These are phyloP conservation scores for Drosophila seguyi DNA, from an alignment of 1,140 invertebrate genomes.

Conservation along the genomic window DNA sequence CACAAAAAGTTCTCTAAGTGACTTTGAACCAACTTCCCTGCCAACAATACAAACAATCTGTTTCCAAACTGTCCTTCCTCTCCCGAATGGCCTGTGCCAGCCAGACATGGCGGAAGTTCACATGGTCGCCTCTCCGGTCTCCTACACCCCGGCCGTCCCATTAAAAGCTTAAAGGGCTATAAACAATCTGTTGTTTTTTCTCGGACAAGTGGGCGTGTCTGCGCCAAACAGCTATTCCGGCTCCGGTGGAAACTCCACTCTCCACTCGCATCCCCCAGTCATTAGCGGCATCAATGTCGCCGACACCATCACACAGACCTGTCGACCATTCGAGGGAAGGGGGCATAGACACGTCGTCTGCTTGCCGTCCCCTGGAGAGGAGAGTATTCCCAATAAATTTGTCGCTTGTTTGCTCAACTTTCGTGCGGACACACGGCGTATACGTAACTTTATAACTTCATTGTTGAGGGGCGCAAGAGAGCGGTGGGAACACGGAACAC, in stretches of 20 bases:
- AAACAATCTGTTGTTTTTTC: slow-evolving; percentile 59
- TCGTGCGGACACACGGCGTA: slow-evolving; percentile 55
- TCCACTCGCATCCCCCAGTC: slow-evolving; percentile 20
- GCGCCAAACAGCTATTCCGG: slow-evolving; percentile 12
- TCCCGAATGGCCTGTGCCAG: neutral
- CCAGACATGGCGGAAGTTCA: slow-evolving; percentile 52
- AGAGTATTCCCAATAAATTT: slow-evolving; percentile 68
- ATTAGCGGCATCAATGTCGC: slow-evolving; percentile 74
- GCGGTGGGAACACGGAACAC: neutral
- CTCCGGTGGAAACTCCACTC: neutral
- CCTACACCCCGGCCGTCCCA: slow-evolving; percentile 25
- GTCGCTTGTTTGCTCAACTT: slow-evolving; percentile 67
- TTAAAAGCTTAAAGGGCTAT: slow-evolving; percentile 68
- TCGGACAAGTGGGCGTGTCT: slow-evolving; percentile 32
- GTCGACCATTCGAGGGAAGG: slow-evolving; percentile 25
- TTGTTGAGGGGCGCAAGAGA: neutral
- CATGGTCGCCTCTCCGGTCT: slow-evolving; percentile 37
- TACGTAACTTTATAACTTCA: slow-evolving; percentile 65
- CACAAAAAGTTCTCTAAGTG: slow-evolving; percentile 14
- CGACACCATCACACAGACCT: slow-evolving; percentile 37
- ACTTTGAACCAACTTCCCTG: neutral
- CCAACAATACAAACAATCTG: slow-evolving; percentile 11
- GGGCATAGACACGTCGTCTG: slow-evolving; percentile 36
- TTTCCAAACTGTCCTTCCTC: slow-evolving; percentile 4
- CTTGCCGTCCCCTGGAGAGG: slow-evolving; percentile 27